A percentile compares a stretch with the other conserved stretches of the same genome.
Evolutionary conservation across 2,888 invertebrate species (phyloP).

Genomic region (Ichneumoninae sp.): DNA sequence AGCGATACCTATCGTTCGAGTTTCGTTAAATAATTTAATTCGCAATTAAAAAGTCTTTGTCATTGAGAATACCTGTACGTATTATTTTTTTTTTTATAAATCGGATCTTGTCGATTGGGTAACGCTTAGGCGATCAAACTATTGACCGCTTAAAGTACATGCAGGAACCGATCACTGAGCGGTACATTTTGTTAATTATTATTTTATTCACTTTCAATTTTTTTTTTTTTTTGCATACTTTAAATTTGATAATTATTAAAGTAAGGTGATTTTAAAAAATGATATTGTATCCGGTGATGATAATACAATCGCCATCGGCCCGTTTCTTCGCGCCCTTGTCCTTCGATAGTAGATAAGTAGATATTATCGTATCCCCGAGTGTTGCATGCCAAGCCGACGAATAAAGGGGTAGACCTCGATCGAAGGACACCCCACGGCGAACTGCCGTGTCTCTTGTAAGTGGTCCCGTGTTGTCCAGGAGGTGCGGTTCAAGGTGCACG

Average conservation of each 20-base stretch:
- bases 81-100: background rate
- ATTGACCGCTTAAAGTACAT: background rate
- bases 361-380: slow-evolving; percentile 64
- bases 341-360: background rate
- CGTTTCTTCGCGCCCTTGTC: background rate
- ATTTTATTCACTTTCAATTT: background rate
- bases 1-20: slow-evolving; percentile 13
- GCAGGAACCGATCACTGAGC: slow-evolving; percentile 10
- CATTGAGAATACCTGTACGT: background rate
- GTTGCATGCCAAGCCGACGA: slow-evolving; percentile 79
- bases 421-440: slow-evolving; percentile 80
- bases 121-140: background rate
- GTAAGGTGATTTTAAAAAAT: background rate
- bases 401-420: slow-evolving; percentile 77
- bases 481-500: slow-evolving; percentile 97
- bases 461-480: slow-evolving; percentile 90
- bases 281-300: background rate
- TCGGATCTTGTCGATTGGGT: background rate
- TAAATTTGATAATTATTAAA: background rate
- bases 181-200: background rate
- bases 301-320: background rate
- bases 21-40: slow-evolving; percentile 9
- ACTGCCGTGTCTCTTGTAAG: slow-evolving; percentile 85
- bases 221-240: background rate
- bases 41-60: background rate